Percentiles rank a stretch among this genome's conserved stretches.
phyloP scores from a whole-genome alignment of 2,113 vertebrate genomes.

The Melanerpes formicivorus region DNA sequence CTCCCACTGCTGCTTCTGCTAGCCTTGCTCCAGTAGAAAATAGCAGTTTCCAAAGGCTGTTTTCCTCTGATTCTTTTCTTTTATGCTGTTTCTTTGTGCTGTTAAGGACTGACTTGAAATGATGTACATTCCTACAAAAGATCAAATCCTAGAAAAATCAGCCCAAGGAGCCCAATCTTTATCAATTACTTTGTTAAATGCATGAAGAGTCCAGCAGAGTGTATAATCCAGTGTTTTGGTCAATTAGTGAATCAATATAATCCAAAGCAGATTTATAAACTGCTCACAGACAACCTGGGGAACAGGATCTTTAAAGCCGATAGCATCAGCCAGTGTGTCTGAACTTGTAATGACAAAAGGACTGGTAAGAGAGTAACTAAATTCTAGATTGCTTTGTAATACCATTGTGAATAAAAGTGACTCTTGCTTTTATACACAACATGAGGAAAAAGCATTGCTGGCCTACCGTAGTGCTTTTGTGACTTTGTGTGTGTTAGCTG shows the following conservation, averaged over 20 bases:
- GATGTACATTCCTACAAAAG: neutral
- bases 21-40: neutral
- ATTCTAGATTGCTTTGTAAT: slow-evolving; percentile 6
- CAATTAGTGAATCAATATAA: slow-evolving; percentile 63
- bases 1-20: neutral
- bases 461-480: neutral
- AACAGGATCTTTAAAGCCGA: neutral
- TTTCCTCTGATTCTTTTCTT: neutral
- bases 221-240: slow-evolving; percentile 63
- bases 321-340: slow-evolving; percentile 8
- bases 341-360: slow-evolving; percentile 15
- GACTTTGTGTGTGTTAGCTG: neutral
- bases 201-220: slow-evolving; percentile 43
- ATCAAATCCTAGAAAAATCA: slow-evolving; percentile 19
- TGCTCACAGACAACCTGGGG: neutral
- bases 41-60: neutral
- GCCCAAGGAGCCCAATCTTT: neutral
- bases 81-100: neutral
- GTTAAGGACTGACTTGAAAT: neutral
- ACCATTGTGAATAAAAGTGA: neutral
- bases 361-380: slow-evolving; percentile 17
- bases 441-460: neutral
- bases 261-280: slow-evolving; percentile 58
- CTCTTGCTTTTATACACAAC: neutral
- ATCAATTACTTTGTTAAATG: slow-evolving; percentile 23